Evolutionary conservation across 2,888 invertebrate species (phyloP), one percentile per base, ranked within the genome.

Genomic region (Emmelina monodactyla): DNA sequence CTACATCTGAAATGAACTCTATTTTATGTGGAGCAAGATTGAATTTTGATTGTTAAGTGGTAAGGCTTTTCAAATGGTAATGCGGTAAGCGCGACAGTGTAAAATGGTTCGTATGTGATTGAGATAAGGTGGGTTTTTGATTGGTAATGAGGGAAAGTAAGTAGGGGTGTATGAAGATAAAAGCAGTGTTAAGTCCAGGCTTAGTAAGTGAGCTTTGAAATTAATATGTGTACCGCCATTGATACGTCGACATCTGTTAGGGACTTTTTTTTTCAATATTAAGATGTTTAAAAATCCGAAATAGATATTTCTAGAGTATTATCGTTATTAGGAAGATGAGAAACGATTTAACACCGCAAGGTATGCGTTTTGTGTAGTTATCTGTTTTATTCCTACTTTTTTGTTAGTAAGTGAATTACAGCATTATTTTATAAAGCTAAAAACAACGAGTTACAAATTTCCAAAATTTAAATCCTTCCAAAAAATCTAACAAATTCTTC

Each of bases 171-270:
- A 52, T 51, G 53, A 57, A 62, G 57, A 66, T 62, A 58, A 69
- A 64, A 69, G 58, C 65, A 49, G 62, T 51, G 61, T 62, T 57
- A 54, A 59, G 53, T 43, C 43, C 55, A 63, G 67, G 63, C 62
- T 51, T 62, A n/a, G 64, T 54, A 68, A 68, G 70, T 47, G 41
- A 51, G 53, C 66, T 71, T 70, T 72, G 75, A 73, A 76, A 78
- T 72, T 70, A 72, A 75, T 73, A 78, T 63, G 67, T 69, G 60
- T 60, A 57, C 56, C 62, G 68, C 63, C 58, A 75, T 73, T 75
- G 71, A 73, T 68, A 73, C 58, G 63, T 58, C 64, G 58, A 10
- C 25, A 10, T n/a, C n/a, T n/a, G n/a, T n/a, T n/a, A n/a, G n/a
- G n/a, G n/a, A n/a, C n/a, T 19, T 19, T 19, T 19, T 19, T 19